phyloP scores from a whole-genome alignment of 2,113 vertebrate genomes.

The Eonycteris spelaea region DNA sequence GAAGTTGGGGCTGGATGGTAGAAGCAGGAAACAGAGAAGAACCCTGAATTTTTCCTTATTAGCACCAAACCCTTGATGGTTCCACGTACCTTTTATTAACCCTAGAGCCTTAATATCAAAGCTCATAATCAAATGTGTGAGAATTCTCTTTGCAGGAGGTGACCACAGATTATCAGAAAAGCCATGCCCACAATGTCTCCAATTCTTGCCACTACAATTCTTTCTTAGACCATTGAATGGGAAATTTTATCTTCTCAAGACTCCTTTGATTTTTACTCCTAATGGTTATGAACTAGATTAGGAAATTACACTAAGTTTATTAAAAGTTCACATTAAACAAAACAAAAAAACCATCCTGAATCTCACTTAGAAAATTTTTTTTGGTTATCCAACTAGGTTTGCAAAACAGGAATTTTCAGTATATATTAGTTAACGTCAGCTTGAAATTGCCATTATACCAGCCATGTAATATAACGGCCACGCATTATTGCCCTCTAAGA shows the following conservation, averaged over 20 bases:
- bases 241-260: background rate
- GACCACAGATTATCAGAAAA: background rate
- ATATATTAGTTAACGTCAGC: background rate
- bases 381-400: background rate
- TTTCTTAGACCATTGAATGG: background rate
- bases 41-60: background rate
- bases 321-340: background rate
- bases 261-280: background rate
- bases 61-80: background rate
- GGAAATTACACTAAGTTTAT: background rate
- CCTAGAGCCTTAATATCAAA: background rate
- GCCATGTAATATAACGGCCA: background rate
- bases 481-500: background rate
- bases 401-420: background rate
- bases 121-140: background rate
- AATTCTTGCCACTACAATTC: background rate
- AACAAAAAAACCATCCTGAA: background rate
- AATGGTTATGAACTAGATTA: background rate
- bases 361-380: background rate
- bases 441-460: background rate
- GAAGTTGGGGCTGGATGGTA: background rate
- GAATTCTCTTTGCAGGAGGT: background rate
- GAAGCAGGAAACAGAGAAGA: background rate
- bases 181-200: background rate
- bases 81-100: background rate